Evolutionary conservation across 1,140 invertebrate genomes (phyloP).

Genomic region (Solen grandis): DNA sequence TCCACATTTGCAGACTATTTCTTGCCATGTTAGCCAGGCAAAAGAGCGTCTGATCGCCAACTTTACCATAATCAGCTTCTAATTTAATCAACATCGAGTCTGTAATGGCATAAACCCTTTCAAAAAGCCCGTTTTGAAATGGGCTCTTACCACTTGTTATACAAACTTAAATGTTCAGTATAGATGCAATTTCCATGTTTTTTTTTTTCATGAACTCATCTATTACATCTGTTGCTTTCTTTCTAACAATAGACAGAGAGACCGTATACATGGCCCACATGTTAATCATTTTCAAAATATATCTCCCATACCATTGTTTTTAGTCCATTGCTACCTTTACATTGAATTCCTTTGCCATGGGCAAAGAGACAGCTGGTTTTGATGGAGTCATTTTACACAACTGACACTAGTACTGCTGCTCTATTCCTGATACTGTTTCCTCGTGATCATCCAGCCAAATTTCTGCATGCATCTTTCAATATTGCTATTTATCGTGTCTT

Average conservation of each 20-base stretch:
- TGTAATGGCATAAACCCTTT: slow-evolving; percentile 40
- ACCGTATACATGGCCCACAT: slow-evolving; percentile 41
- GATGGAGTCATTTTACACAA: slow-evolving; percentile 27
- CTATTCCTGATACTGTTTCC: not conserved
- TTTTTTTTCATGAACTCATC: slow-evolving; percentile 37
- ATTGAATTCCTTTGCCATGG: slow-evolving; percentile 42
- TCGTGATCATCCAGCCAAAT: slow-evolving; percentile 32
- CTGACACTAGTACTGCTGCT: slow-evolving; percentile 14
- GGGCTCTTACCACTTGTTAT: slow-evolving; percentile 24
- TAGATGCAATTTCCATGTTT: slow-evolving; percentile 30
- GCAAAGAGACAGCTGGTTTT: slow-evolving; percentile 17
- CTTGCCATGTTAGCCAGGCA: slow-evolving; percentile 55
- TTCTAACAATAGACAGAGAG: slow-evolving; percentile 28
- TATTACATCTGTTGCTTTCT: slow-evolving; percentile 26
- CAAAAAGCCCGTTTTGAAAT: slow-evolving; percentile 50
- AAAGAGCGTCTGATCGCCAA: not conserved
- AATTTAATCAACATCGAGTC: slow-evolving; percentile 48
- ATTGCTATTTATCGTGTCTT: slow-evolving; percentile 26
- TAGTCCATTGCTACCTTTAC: slow-evolving; percentile 53
- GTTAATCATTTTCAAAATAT: slow-evolving; percentile 46
- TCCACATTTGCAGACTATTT: slow-evolving; percentile 53
- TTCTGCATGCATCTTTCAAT: slow-evolving; percentile 50
- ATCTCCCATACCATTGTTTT: slow-evolving; percentile 12
- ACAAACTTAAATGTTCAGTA: slow-evolving; percentile 22
- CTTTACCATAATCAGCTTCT: slow-evolving; percentile 19